Evolutionary conservation across 2,888 invertebrate species (phyloP).

Genomic region (Trissolcus japonicus): DNA sequence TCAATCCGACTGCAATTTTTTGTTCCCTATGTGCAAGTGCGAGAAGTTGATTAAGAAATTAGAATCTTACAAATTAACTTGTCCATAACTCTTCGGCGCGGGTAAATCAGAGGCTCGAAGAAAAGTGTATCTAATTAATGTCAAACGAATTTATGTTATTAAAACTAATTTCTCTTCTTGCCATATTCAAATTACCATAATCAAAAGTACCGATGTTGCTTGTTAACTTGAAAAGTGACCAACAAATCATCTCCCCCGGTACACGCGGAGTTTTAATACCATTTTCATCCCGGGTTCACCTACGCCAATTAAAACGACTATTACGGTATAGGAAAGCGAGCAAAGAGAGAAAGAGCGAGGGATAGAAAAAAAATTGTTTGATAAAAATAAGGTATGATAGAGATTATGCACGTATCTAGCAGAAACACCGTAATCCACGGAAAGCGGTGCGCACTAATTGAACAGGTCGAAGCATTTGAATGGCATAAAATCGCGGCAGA

Average conservation of each 20-base stretch:
- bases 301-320: no score
- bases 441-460: slow-evolving; percentile 22
- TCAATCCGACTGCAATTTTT: no score
- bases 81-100: neutral
- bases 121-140: slow-evolving; percentile 5
- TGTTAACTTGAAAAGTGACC: neutral
- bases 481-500: slow-evolving; percentile 29
- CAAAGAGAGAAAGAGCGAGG: no score
- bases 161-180: neutral
- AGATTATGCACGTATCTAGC: no score
- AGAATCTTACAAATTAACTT: slow-evolving; percentile 7
- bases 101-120: no score
- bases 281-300: no score
- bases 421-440: slow-evolving; percentile 3
- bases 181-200: neutral
- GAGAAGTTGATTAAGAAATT: slow-evolving; percentile 1
- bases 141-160: no score
- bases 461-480: slow-evolving; percentile 8
- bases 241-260: no score
- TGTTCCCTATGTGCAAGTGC: no score
- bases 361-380: no score
- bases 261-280: no score
- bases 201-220: neutral
- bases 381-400: neutral
- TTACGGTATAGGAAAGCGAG: no score